Base-by-base conservation (phyloP, 1,140 invertebrate species). In the Drosophila littoralis region DNA sequence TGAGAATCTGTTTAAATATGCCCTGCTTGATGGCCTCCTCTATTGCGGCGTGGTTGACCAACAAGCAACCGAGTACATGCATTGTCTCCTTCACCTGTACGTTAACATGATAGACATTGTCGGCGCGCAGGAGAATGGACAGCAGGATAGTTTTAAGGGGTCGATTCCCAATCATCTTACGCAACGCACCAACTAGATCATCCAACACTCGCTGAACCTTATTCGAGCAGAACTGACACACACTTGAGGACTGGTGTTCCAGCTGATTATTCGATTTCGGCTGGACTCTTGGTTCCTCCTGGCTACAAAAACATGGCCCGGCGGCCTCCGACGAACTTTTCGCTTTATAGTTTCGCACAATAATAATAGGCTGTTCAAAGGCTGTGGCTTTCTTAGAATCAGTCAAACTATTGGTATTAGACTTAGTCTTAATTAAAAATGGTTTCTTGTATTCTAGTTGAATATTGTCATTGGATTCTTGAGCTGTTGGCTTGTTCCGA, bases 71-170 rank as follows among this genome's bases (percentile, higher is more conserved):
- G 6, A 91, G 40, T 0, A 59, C 58, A 9, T 28, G 9, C 0
- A 73, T 77, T 0, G 74, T 76, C 2, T 51, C 17, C 28, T 52
- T 64, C 12, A 79, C 55, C 13, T 76, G 67, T 2, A 91, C 58
- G 32, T 70, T 88, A 1, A 91, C 40, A 22, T 91, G 82, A n/a
- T 90, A 91, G 22, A 80, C 7, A 58, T 90, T 79, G 7, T 72
- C 72, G 7, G 65, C 50, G 1, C 71, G 71, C 0, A 89, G 43
- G 0, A 74, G 33, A 10, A 91, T 51, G 10, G 67, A 69, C 3
- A 91, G 43, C 6, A 84, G 33, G 0, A 88, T 65, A 6, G 77
- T 50, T 0, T 40, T 33, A 1, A 60, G 48, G 1, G 12, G 3
- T 6, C 61, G 66, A 1, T 15, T 3, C 0, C 43, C 77, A 43